Conservation (phyloP, 2,888 invertebrate genomes). For the Mellilla xanthometata region DNA sequence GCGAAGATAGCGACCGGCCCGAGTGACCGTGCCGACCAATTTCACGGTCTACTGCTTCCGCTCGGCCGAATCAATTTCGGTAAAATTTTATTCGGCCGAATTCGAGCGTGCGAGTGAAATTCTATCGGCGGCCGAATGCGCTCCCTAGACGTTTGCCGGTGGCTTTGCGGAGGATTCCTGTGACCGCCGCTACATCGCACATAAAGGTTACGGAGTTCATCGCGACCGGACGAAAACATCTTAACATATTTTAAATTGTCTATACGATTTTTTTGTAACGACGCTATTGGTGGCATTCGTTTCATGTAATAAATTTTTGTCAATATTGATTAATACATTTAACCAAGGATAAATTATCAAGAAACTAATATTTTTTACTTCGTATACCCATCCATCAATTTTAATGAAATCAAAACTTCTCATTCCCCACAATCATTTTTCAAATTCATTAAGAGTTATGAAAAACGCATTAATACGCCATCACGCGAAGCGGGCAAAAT, state of each 20-base stretch:
- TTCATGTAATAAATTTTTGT: too few species aligned
- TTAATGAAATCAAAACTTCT: conserved; percentile 19
- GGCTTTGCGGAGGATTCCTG: too few species aligned
- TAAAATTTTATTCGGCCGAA: conserved; percentile 77
- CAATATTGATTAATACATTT: too few species aligned
- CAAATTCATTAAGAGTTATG: conserved; percentile 15
- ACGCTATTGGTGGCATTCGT: too few species aligned
- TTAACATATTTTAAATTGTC: too few species aligned
- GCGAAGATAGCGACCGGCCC: conserved; percentile 61
- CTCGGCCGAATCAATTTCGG: conserved; percentile 78
- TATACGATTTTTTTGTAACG: too few species aligned
- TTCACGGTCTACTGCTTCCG: conserved; percentile 71
- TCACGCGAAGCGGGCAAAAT: conserved; percentile 21
- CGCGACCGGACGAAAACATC: too few species aligned
- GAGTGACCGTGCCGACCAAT: conserved; percentile 69
- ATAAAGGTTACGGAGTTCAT: too few species aligned
- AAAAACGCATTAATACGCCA: conserved; percentile 32
- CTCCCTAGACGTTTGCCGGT: conserved; percentile 54
- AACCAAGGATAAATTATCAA: too few species aligned
- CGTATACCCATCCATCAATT: conserved; percentile 12
- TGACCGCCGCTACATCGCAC: too few species aligned
- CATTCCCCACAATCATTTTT: conserved; percentile 23
- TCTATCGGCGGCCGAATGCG: conserved; percentile 63
- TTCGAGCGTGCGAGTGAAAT: conserved; percentile 68
- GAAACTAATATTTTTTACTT: neutral